Conservation (phyloP, 2,888 invertebrate genomes). For the Tuta absoluta region DNA sequence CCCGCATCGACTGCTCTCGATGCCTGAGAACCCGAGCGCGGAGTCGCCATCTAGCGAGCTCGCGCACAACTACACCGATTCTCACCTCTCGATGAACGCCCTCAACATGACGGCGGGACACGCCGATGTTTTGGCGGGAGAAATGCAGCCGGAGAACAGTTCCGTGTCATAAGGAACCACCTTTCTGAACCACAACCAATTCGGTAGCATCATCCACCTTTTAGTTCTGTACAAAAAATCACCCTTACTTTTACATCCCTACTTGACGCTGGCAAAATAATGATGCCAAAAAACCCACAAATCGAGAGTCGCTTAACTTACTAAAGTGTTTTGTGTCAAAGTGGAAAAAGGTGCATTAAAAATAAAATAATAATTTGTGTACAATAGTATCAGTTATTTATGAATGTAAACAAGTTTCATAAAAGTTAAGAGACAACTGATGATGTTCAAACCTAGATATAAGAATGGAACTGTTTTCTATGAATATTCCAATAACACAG, state of each 20-base stretch:
- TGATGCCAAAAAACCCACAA: neutral
- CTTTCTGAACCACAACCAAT: too few relatives aligned
- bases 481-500: constrained; percentile 5
- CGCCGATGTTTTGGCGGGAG: constrained; percentile 68
- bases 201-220: too few relatives aligned
- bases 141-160: constrained; percentile 62
- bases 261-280: constrained; percentile 28
- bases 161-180: constrained; percentile 64
- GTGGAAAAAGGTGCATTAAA: constrained; percentile 50
- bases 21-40: constrained; percentile 83
- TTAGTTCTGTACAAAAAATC: too few relatives aligned
- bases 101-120: constrained; percentile 80
- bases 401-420: constrained; percentile 26
- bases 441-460: constrained; percentile 77
- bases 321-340: constrained; percentile 45
- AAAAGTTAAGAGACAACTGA: constrained; percentile 69
- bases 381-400: constrained; percentile 29
- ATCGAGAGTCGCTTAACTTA: too few relatives aligned
- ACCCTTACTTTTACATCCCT: too few relatives aligned
- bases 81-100: constrained; percentile 70
- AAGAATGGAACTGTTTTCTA: constrained; percentile 39
- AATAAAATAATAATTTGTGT: constrained; percentile 35
- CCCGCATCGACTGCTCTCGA: constrained; percentile 87
- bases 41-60: constrained; percentile 75
- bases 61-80: constrained; percentile 76